These are phyloP conservation scores for Anser brachyrhynchus DNA, from an alignment of 2,113 vertebrate species.

Conservation along the genomic window DNA sequence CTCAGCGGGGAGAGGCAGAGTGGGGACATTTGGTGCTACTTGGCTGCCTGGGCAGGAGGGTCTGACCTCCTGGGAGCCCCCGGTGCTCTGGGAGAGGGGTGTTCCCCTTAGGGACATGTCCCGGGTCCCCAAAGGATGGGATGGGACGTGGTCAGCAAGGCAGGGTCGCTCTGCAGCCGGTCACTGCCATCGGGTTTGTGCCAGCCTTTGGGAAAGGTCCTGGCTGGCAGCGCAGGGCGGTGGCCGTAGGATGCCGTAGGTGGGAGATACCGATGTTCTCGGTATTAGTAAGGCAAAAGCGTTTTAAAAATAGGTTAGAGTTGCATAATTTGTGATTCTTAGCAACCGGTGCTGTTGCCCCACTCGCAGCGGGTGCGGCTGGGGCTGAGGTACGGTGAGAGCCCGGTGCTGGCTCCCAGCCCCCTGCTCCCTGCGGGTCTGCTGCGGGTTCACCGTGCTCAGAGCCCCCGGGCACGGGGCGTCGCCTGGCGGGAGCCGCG, in stretches of 20 bases:
- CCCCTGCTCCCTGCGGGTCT: background rate
- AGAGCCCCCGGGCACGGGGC: background rate
- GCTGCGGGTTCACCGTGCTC: background rate
- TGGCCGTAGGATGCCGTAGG: background rate
- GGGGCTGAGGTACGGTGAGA: accelerated
- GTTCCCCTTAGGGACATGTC: background rate
- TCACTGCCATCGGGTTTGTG: accelerated
- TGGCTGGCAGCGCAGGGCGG: background rate
- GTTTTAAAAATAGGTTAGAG: background rate
- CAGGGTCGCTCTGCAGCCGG: accelerated
- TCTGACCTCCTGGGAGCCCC: background rate
- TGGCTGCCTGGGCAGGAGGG: background rate
- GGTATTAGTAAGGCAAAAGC: slow-evolving; percentile 2
- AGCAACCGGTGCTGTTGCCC: background rate
- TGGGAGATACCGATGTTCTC: background rate
- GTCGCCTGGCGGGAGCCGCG: background rate
- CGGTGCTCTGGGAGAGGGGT: accelerated
- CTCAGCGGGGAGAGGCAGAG: background rate
- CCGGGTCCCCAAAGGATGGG: accelerated
- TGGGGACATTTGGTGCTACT: background rate
- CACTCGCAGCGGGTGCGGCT: background rate
- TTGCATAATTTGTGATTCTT: background rate
- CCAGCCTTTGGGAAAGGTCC: background rate
- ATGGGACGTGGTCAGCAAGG: background rate
- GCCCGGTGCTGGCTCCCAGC: accelerated